Evolutionary conservation across 92 coral and sea anemone species (phyloP).

Genomic region (Paramuricea clavata): DNA sequence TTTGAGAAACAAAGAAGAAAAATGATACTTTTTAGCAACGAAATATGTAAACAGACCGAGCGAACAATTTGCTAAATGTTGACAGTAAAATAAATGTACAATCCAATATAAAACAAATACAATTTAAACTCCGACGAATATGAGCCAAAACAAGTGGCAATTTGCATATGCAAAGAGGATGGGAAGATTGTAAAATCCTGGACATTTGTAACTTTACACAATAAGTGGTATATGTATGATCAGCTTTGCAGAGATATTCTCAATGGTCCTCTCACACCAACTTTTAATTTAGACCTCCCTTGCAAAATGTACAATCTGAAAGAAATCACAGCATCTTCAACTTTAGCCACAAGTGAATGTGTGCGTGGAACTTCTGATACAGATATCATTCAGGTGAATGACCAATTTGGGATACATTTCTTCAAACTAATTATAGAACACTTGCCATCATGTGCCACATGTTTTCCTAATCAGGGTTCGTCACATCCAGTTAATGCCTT

Average conservation of each 20-base stretch:
- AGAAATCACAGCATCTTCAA: not conserved
- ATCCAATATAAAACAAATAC: no score
- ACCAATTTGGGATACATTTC: slow-evolving; percentile 16
- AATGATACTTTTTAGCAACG: no score
- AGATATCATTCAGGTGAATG: slow-evolving; percentile 11
- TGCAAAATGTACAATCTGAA: not conserved
- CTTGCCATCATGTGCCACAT: slow-evolving; percentile 11
- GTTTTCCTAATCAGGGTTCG: not conserved
- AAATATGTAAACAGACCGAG: no score
- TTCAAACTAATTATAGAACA: slow-evolving; percentile 10
- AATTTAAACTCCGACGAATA: no score
- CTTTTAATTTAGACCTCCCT: not conserved
- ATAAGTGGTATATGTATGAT: slow-evolving; percentile 12
- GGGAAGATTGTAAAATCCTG: slow-evolving; percentile 26
- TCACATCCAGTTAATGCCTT: slow-evolving; percentile 46
- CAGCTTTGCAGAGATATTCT: slow-evolving; percentile 29
- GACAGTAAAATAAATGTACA: no score
- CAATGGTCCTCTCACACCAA: slow-evolving; percentile 7
- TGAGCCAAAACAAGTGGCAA: slow-evolving; percentile 32
- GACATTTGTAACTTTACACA: slow-evolving; percentile 9
- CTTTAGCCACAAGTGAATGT: slow-evolving; percentile 10
- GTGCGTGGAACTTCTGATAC: slow-evolving; percentile 6
- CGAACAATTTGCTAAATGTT: no score
- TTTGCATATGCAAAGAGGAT: slow-evolving; percentile 14
- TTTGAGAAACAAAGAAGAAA: no score